phyloP scores from a whole-genome alignment of 2,888 invertebrate genomes.

The Cephalotes varians region DNA sequence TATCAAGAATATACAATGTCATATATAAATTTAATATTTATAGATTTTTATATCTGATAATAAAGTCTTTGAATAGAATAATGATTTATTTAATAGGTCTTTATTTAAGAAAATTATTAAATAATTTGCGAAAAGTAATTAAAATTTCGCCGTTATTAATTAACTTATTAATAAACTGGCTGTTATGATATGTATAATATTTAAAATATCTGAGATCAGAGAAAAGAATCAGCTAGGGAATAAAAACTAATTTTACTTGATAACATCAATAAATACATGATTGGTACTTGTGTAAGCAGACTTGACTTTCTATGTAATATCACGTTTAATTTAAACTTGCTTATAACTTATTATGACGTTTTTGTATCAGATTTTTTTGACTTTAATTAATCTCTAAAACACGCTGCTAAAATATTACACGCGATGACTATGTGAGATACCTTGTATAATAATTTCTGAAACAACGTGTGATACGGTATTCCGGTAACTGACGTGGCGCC shows the following conservation, averaged over 20 bases:
- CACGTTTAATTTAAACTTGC: neutral
- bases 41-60: no score
- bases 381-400: conserved; percentile 2
- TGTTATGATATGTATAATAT: neutral
- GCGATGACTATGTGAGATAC: neutral
- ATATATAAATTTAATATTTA: no score
- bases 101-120: no score
- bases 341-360: neutral
- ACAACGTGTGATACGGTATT: conserved; percentile 20
- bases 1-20: no score
- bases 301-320: neutral
- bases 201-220: no score
- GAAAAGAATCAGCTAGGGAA: neutral
- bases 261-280: neutral
- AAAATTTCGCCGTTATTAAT: no score
- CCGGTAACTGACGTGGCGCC: conserved; percentile 16
- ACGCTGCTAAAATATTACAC: neutral
- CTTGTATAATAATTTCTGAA: conserved; percentile 31
- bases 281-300: neutral
- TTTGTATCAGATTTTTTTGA: neutral
- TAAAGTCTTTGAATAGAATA: no score
- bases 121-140: neutral
- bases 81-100: no score
- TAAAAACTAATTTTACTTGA: neutral
- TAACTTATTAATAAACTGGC: no score